These are phyloP conservation scores for Lepidurus arcticus DNA, from an alignment of 1,140 invertebrate genomes.

Conservation along the genomic window DNA sequence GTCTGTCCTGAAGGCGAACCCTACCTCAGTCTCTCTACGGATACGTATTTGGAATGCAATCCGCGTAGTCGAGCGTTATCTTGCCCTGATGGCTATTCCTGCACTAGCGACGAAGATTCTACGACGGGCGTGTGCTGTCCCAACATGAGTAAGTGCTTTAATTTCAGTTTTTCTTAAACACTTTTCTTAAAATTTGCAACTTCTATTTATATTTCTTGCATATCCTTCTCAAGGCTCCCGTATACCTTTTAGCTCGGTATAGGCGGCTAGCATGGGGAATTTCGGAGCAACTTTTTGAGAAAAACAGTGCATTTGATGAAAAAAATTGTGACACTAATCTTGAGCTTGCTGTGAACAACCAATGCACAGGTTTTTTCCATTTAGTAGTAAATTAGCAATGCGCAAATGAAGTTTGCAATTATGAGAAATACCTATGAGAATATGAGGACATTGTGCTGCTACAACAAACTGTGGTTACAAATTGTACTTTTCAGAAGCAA, in stretches of 20 bases:
- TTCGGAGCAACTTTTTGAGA: too few relatives aligned
- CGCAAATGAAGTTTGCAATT: not conserved
- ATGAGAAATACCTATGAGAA: too few relatives aligned
- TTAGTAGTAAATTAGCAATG: too few relatives aligned
- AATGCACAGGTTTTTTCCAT: too few relatives aligned
- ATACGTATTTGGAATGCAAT: slow-evolving; percentile 38
- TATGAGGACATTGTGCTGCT: too few relatives aligned
- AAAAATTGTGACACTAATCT: too few relatives aligned
- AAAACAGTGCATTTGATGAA: too few relatives aligned
- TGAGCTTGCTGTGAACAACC: too few relatives aligned
- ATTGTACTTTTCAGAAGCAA: too few relatives aligned
- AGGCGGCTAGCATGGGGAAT: too few relatives aligned
- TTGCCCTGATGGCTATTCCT: slow-evolving; percentile 34
- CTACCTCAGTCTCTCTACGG: slow-evolving; percentile 35
- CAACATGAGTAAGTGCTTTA: slow-evolving; percentile 3
- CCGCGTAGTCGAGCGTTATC: slow-evolving; percentile 34
- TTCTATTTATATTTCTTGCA: not conserved
- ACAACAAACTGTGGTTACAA: too few relatives aligned
- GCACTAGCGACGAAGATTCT: slow-evolving; percentile 28
- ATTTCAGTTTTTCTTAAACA: not conserved
- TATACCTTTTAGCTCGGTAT: too few relatives aligned
- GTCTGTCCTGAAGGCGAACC: slow-evolving; percentile 37
- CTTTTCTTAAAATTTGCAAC: not conserved
- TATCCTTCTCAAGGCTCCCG: not conserved
- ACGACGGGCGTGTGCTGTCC: slow-evolving; percentile 35